Evolutionary conservation across 2,113 vertebrate species (phyloP).

Genomic region (Axis porcinus): DNA sequence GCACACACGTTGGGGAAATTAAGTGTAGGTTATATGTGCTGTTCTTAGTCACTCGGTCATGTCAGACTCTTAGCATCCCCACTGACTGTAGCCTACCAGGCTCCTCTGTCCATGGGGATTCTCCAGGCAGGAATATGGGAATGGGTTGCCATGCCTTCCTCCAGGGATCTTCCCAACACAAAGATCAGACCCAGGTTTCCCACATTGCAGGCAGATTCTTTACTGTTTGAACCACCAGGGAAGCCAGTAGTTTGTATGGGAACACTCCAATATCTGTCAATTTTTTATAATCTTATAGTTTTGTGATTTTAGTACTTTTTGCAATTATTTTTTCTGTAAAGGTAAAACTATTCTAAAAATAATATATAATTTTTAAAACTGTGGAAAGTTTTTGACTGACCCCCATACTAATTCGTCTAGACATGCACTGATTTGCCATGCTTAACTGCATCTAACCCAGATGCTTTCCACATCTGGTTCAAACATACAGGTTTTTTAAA

Average conservation of each 20-base stretch:
- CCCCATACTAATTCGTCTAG: not conserved
- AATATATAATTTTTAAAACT: not conserved
- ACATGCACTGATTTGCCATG: not conserved
- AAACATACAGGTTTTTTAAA: not conserved
- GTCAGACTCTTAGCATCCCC: not conserved
- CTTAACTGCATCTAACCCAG: not conserved
- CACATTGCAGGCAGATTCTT: not conserved
- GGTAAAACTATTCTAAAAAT: not conserved
- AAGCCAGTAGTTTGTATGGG: not conserved
- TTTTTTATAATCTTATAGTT: not conserved
- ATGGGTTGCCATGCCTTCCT: not conserved
- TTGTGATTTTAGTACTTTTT: not conserved
- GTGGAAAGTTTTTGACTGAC: not conserved
- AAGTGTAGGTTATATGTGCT: not conserved
- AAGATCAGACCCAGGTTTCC: not conserved
- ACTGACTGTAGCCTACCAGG: not conserved
- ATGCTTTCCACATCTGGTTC: not conserved
- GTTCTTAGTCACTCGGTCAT: not conserved
- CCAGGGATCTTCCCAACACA: not conserved
- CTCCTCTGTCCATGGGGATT: not conserved
- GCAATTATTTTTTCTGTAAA: not conserved
- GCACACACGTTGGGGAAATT: not conserved
- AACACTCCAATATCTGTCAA: not conserved
- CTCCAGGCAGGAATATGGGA: not conserved
- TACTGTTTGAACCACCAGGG: fast-evolving